Conservation (phyloP, 2,888 invertebrate species). For the Apomyelois bistriatella region DNA sequence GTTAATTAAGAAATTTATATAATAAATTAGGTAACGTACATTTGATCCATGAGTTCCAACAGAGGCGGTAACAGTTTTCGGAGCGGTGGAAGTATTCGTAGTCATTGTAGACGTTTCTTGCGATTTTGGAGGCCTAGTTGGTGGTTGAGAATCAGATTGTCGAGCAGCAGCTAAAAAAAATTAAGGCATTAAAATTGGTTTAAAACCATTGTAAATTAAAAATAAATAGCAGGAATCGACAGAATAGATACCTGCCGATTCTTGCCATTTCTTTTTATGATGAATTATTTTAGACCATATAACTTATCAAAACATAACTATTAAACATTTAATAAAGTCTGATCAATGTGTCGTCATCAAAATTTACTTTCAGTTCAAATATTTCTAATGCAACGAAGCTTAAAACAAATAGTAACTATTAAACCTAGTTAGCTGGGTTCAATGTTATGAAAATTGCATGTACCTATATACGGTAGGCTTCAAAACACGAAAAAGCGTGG, state of each 20-base stretch:
- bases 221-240: too few species aligned
- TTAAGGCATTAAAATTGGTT: too few species aligned
- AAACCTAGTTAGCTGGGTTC: constrained; percentile 1
- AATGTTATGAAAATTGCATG: constrained; percentile 4
- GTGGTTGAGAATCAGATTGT: constrained; percentile 69
- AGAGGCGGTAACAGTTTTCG: constrained; percentile 83
- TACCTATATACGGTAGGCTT: not conserved
- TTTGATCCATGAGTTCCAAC: constrained; percentile 84
- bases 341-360: constrained; percentile 14
- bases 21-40: constrained; percentile 58
- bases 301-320: too few species aligned
- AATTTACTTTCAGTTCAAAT: not conserved
- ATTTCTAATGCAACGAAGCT: constrained; percentile 4
- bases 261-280: too few species aligned
- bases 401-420: constrained; percentile 3
- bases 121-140: constrained; percentile 84
- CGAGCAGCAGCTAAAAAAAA: constrained; percentile 62
- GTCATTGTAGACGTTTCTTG: constrained; percentile 86
- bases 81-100: constrained; percentile 81
- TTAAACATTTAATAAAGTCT: too few species aligned
- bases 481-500: not conserved
- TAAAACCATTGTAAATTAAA: too few species aligned
- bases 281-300: too few species aligned
- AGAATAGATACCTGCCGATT: too few species aligned
- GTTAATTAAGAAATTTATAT: too few species aligned